Evolutionary conservation across 2,888 invertebrate species (phyloP).

Genomic region (Nomada ferruginata): DNA sequence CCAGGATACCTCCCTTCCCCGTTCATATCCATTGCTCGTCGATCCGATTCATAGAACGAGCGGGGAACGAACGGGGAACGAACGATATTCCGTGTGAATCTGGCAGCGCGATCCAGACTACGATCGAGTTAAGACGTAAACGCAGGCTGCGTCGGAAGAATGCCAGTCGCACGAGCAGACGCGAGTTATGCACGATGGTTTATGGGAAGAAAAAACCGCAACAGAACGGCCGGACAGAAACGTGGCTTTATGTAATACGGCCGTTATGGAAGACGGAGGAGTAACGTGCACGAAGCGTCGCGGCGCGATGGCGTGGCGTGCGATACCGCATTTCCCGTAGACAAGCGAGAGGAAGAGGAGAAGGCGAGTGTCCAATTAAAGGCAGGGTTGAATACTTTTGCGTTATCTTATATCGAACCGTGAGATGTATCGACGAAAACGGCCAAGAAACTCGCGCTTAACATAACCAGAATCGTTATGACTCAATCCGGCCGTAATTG

Average conservation of each 20-base stretch:
- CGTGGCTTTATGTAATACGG: conserved; percentile 34
- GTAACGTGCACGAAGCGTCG: conserved; percentile 4
- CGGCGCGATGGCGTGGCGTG: neutral
- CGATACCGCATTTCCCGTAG: conserved; percentile 18
- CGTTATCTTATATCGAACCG: conserved; percentile 50
- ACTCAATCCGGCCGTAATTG: conserved; percentile 63
- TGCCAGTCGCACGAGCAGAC: conserved; percentile 23
- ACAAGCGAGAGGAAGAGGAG: conserved; percentile 16
- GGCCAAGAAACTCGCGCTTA: conserved; percentile 52
- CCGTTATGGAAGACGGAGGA: conserved; percentile 43
- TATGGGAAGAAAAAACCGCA: conserved; percentile 22
- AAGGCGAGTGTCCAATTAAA: conserved; percentile 52
- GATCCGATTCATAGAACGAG: neutral
- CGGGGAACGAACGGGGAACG: neutral
- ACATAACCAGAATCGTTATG: conserved; percentile 66
- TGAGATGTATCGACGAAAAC: conserved; percentile 47
- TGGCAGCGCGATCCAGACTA: conserved; percentile 26
- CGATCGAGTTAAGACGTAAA: conserved; percentile 37
- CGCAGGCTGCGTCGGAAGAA: neutral
- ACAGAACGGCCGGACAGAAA: conserved; percentile 15
- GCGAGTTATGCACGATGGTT: conserved; percentile 21
- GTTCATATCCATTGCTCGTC: neutral
- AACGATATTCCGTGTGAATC: conserved; percentile 41
- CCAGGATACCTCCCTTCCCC: neutral
- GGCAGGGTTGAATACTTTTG: conserved; percentile 29